Percentiles rank a stretch among this genome's conserved stretches.
phyloP scores from a whole-genome alignment of 2,797 vertebrate species.

The Muscicapa comitata region DNA sequence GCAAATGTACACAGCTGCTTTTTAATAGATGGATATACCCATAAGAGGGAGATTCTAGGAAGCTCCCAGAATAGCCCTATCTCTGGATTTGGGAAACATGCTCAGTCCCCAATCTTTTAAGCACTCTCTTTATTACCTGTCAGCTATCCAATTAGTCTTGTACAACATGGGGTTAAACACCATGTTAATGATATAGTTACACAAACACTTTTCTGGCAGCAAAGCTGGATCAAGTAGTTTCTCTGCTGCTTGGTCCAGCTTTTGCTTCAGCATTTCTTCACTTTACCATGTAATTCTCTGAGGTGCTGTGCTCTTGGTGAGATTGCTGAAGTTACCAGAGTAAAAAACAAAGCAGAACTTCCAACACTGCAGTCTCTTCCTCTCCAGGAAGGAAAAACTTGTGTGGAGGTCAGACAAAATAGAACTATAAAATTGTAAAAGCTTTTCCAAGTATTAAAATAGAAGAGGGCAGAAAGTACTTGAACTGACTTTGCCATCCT shows the following conservation, averaged over 20 bases:
- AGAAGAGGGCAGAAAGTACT: background rate
- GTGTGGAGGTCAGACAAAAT: background rate
- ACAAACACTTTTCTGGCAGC: background rate
- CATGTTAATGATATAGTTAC: background rate
- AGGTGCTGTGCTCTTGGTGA: background rate
- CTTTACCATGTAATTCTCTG: rapidly evolving
- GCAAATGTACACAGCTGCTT: background rate
- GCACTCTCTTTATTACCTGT: background rate
- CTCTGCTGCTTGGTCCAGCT: background rate
- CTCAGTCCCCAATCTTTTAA: background rate
- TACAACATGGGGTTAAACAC: background rate
- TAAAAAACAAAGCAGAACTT: background rate
- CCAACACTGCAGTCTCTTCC: background rate
- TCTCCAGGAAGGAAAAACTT: background rate
- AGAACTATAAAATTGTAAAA: background rate
- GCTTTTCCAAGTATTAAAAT: background rate
- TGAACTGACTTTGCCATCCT: background rate
- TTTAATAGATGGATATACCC: background rate
- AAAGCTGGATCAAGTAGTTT: background rate
- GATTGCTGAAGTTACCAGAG: background rate
- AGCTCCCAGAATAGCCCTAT: background rate
- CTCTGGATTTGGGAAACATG: background rate
- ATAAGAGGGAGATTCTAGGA: background rate
- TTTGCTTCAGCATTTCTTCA: background rate
- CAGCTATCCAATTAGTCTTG: background rate